Conservation (phyloP, 2,113 vertebrate genomes). For the Callocephalon fimbriatum region DNA sequence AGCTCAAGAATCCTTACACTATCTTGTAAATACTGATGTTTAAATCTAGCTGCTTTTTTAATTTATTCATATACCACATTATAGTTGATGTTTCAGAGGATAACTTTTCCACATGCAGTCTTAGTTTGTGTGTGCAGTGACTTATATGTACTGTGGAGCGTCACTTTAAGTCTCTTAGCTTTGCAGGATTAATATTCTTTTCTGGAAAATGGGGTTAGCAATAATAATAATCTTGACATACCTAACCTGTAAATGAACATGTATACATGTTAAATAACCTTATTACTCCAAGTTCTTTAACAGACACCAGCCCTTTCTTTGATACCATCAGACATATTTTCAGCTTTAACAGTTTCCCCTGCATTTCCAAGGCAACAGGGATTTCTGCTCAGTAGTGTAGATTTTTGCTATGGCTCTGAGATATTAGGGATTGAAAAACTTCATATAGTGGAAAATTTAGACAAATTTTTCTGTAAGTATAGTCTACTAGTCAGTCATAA, state of each 20-base stretch:
- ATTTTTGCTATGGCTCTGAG: background rate
- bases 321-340: slow-evolving; percentile 26
- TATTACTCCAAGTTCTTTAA: slow-evolving; percentile 12
- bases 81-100: background rate
- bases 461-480: background rate
- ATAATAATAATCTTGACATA: background rate
- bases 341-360: slow-evolving; percentile 24
- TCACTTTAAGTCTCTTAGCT: background rate
- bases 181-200: background rate
- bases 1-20: background rate
- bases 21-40: background rate
- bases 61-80: background rate
- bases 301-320: background rate
- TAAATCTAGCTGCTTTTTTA: background rate
- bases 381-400: background rate
- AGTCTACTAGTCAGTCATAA: background rate
- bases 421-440: background rate
- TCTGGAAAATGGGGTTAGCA: background rate
- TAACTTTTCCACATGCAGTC: background rate
- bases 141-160: background rate
- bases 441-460: background rate
- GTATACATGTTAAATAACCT: slow-evolving; percentile 25
- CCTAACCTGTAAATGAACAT: background rate
- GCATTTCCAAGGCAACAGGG: slow-evolving; percentile 48
- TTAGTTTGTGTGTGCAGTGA: background rate